Evolutionary conservation across 2,797 vertebrate species (phyloP), one percentile per base, ranked within the genome.

Genomic region (Chromobotia macracanthus): DNA sequence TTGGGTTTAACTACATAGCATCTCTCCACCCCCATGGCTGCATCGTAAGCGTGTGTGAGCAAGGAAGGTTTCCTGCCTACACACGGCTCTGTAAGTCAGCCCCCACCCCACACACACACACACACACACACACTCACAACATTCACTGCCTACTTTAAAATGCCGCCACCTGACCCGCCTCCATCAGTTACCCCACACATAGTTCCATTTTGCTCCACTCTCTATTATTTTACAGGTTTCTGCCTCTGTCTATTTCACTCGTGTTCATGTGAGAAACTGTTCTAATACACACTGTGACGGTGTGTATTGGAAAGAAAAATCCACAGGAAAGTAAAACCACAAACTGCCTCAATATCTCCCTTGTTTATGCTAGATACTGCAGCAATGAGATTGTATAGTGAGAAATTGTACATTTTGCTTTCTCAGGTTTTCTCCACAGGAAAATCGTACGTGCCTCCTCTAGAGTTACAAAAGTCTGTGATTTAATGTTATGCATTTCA

Each of bases 1-100:
- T 73, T 76, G 83, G 81, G 83, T 88, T 89, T 89, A 88, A 89
- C 89, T 88, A 89, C 85, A 84, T 83, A 80, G 83, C 80, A 79
- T 89, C 85, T 88, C 88, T 87, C 87, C 89, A 86, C 87, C 87
- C 86, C 87, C 88, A 71, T 82, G 80, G 80, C 85, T 31, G 80
- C 80, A 85, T 84, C 77, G 81, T 83, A 87, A 86, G 86, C 80
- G 79, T 86, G 82, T 81, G 69, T 82, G 82, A 83, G 78, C n/a
- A 73, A 64, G 68, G 64, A 79, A 87, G 79, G 75, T 77, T 87
- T 85, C 71, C 84, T 81, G 82, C 86, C 84, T 87, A 82, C 83
- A 82, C 83, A 82, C 65, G 38, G 74, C 75, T 78, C 67, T 80
- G 75, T 72, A 65, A 82, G 64, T 84, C 85, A 44, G 80, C 82